These are phyloP conservation scores for Tachina grossa DNA, from an alignment of 2,888 invertebrate genomes.

Conservation along the genomic window DNA sequence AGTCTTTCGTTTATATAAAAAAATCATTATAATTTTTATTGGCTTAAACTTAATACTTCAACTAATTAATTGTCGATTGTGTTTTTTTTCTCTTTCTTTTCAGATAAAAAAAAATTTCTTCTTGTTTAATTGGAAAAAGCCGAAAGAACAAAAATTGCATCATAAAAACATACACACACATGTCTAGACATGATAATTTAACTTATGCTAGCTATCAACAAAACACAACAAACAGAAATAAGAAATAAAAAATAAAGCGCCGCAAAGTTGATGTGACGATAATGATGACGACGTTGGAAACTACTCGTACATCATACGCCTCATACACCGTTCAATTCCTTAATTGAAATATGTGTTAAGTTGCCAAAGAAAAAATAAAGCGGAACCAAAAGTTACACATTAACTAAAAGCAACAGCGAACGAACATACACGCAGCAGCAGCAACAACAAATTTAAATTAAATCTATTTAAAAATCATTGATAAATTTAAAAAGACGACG, in stretches of 20 bases:
- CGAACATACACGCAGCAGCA: constrained; percentile 2
- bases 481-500: constrained; percentile 21
- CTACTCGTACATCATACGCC: constrained; percentile 37
- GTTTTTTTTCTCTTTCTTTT: constrained; percentile 45
- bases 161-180: neutral
- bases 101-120: constrained; percentile 43
- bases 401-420: constrained; percentile 13
- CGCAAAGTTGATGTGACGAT: neutral
- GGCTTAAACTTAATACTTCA: constrained; percentile 2
- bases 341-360: constrained; percentile 47
- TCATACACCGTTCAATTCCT: constrained; percentile 8
- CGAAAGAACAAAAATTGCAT: constrained; percentile 29
- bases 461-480: constrained; percentile 53
- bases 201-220: constrained; percentile 3
- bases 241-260: constrained; percentile 11
- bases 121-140: constrained; percentile 18
- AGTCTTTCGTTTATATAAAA: too few species aligned
- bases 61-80: constrained; percentile 36
- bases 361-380: constrained; percentile 51
- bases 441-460: constrained; percentile 18
- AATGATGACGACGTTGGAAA: constrained; percentile 25
- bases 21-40: neutral
- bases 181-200: constrained; percentile 63
- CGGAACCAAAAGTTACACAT: constrained; percentile 60
- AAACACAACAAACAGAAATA: constrained; percentile 33